Conservation (phyloP, 1,140 invertebrate genomes). For the Anagrus nilaparvatae region DNA sequence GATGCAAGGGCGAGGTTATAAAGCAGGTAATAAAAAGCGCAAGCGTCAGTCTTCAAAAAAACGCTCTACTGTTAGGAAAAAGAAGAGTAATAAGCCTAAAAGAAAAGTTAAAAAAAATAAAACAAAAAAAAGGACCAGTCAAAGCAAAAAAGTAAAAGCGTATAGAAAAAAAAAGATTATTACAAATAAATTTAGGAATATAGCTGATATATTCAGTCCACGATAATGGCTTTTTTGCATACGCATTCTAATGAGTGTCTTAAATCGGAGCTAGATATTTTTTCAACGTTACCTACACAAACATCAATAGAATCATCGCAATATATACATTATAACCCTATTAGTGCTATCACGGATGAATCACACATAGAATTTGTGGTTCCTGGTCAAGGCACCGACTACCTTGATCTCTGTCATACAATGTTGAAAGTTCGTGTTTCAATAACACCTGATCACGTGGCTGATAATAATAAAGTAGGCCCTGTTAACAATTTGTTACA, state of each 20-base stretch:
- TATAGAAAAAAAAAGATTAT: no score
- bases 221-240: slow-evolving; percentile 17
- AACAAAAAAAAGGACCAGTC: no score
- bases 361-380: slow-evolving; percentile 30
- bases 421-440: slow-evolving; percentile 22
- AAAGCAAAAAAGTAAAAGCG: no score
- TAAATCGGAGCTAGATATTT: slow-evolving; percentile 36
- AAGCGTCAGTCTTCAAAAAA: neutral
- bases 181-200: no score
- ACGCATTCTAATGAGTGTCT: slow-evolving; percentile 20
- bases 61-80: neutral
- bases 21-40: neutral
- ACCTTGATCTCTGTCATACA: slow-evolving; percentile 24
- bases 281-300: slow-evolving; percentile 34
- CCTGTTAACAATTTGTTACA: slow-evolving; percentile 33
- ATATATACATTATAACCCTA: slow-evolving; percentile 34
- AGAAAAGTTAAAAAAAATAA: neutral
- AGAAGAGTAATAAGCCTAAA: neutral
- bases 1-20: neutral
- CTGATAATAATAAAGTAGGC: slow-evolving; percentile 12
- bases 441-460: slow-evolving; percentile 13
- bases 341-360: slow-evolving; percentile 26
- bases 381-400: neutral
- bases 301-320: slow-evolving; percentile 30
- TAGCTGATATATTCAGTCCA: neutral